phyloP scores from a whole-genome alignment of 2,888 invertebrate species.

The Lithophane semibrunnea region DNA sequence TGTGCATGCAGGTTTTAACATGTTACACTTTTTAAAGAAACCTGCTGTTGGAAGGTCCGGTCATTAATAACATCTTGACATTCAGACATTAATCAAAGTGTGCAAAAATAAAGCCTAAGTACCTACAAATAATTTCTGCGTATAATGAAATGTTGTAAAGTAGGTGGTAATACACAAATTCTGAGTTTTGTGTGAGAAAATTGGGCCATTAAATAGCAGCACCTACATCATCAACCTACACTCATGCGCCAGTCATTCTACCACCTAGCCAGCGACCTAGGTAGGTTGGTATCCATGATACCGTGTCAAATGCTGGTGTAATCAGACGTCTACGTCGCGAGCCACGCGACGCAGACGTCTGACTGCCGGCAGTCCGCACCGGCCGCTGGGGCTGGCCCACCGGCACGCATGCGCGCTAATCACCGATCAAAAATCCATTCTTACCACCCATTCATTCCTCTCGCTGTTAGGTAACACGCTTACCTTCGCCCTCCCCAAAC shows the following conservation, averaged over 20 bases:
- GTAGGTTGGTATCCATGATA: neutral
- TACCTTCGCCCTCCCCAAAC: slow-evolving; percentile 62
- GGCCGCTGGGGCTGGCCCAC: slow-evolving; percentile 41
- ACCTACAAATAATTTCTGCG: neutral
- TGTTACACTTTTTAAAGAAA: slow-evolving; percentile 4
- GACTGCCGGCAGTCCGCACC: slow-evolving; percentile 13
- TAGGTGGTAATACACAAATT: neutral
- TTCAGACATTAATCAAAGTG: neutral
- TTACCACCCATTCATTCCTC: slow-evolving; percentile 74
- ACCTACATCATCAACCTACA: neutral
- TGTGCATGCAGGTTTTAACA: slow-evolving; percentile 8
- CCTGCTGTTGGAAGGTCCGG: neutral
- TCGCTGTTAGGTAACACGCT: slow-evolving; percentile 71
- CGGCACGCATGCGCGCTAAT: slow-evolving; percentile 75
- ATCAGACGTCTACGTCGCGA: neutral
- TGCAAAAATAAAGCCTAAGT: neutral
- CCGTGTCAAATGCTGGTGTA: neutral
- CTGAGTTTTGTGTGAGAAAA: neutral
- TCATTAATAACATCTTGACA: neutral
- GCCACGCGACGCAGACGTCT: slow-evolving; percentile 18
- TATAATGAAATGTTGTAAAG: slow-evolving; percentile 1
- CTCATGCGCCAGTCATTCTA: neutral
- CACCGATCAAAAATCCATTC: slow-evolving; percentile 73
- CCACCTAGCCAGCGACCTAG: neutral
- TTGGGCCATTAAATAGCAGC: neutral